Evolutionary conservation across 2,113 vertebrate genomes (phyloP).

Genomic region (Trematomus loennbergii): DNA sequence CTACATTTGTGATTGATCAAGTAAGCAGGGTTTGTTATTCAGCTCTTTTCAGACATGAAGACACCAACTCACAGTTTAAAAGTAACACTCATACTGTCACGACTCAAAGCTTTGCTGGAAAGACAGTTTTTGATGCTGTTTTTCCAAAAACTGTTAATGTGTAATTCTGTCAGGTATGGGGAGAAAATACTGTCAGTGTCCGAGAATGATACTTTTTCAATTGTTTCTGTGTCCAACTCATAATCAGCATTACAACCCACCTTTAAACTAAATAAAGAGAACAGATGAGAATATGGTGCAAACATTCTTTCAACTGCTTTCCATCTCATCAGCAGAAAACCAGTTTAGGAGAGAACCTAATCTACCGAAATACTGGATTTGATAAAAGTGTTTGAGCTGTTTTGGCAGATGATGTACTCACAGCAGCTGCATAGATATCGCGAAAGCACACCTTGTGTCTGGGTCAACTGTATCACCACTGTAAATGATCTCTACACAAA

Average conservation of each 20-base stretch:
- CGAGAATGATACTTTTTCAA: no score
- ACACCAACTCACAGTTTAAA: not conserved
- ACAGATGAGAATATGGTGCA: not conserved
- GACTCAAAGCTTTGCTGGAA: not conserved
- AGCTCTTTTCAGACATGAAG: not conserved
- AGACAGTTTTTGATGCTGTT: not conserved
- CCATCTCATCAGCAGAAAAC: not conserved
- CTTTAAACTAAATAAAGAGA: not conserved
- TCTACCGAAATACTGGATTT: not conserved
- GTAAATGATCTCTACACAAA: constrained; percentile 2
- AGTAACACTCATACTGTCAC: not conserved
- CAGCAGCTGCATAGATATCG: not conserved
- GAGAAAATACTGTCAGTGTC: no score
- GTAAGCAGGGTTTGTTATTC: not conserved
- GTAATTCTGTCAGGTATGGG: not conserved
- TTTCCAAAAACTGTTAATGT: not conserved
- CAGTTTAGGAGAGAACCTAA: not conserved
- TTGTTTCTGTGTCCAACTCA: no score
- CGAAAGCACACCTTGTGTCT: not conserved
- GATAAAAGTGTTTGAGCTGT: not conserved
- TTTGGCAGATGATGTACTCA: not conserved
- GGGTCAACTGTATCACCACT: not conserved
- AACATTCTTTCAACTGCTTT: not conserved
- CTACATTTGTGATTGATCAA: not conserved
- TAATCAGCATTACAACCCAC: no score